These are phyloP conservation scores for Bos javanicus DNA, from an alignment of 2,113 vertebrate genomes.

Conservation along the genomic window DNA sequence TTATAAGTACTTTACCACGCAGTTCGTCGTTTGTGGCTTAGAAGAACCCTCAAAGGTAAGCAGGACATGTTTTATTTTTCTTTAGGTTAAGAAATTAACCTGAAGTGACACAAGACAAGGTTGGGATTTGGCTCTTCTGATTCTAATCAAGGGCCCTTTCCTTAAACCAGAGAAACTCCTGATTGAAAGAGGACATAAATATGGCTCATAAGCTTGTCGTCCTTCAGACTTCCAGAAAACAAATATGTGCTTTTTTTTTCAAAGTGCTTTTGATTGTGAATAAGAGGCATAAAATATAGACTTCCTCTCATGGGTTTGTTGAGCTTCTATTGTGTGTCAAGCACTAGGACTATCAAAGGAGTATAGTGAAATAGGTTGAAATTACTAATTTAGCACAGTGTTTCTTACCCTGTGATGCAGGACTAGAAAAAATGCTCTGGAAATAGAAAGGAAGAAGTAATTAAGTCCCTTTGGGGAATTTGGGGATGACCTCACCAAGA, in stretches of 20 bases:
- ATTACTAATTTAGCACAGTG: neutral
- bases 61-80: neutral
- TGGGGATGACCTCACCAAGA: neutral
- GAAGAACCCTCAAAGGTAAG: neutral
- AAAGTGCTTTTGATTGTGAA: slow-evolving; percentile 4
- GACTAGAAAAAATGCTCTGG: neutral
- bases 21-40: neutral
- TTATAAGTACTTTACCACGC: neutral
- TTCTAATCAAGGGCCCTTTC: neutral
- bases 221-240: neutral
- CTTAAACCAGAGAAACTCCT: neutral
- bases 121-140: neutral
- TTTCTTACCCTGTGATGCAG: neutral
- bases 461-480: neutral
- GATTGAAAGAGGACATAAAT: neutral
- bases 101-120: neutral
- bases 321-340: neutral
- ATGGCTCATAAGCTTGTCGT: neutral
- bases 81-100: neutral
- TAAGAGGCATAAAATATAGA: neutral
- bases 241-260: neutral
- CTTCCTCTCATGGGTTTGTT: neutral
- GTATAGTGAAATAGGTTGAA: neutral
- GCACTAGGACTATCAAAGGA: neutral
- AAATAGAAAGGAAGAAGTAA: neutral